Evolutionary conservation across 2,888 invertebrate genomes (phyloP).

Genomic region (Alentia gelatinosa): DNA sequence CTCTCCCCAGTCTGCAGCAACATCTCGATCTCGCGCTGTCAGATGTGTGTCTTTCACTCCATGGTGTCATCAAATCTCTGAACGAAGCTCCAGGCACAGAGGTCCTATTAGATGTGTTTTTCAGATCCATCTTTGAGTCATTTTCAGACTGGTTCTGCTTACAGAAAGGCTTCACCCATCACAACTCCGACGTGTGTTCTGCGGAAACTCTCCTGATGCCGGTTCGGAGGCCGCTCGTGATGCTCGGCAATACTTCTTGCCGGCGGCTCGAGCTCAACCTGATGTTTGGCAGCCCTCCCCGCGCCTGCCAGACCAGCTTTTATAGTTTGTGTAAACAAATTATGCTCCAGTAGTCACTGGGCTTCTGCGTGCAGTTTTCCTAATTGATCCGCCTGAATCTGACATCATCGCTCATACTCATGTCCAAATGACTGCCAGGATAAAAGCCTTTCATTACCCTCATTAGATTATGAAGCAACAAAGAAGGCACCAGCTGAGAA

Average conservation of each 20-base stretch:
- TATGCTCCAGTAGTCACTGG: not conserved
- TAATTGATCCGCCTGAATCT: not conserved
- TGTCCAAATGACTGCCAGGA: not conserved
- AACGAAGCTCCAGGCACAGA: no score
- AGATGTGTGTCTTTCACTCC: no score
- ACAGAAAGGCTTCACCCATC: no score
- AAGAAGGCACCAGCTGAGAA: not conserved
- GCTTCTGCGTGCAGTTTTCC: not conserved
- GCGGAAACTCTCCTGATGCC: not conserved
- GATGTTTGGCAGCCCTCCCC: not conserved
- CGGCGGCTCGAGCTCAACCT: not conserved
- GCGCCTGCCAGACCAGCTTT: not conserved
- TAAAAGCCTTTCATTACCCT: no score
- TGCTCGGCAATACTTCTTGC: not conserved
- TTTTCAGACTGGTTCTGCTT: no score
- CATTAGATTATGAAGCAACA: not conserved
- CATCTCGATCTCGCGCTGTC: no score
- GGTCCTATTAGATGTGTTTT: no score
- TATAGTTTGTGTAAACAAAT: not conserved
- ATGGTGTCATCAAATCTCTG: no score
- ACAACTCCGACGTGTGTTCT: no score
- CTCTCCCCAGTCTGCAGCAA: no score
- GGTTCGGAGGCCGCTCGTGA: not conserved
- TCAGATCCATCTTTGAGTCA: no score
- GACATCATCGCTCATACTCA: not conserved